Percentiles rank a stretch among this genome's conserved stretches.
These are phyloP conservation scores for Diprion similis DNA, from an alignment of 1,140 invertebrate genomes.

Conservation along the genomic window DNA sequence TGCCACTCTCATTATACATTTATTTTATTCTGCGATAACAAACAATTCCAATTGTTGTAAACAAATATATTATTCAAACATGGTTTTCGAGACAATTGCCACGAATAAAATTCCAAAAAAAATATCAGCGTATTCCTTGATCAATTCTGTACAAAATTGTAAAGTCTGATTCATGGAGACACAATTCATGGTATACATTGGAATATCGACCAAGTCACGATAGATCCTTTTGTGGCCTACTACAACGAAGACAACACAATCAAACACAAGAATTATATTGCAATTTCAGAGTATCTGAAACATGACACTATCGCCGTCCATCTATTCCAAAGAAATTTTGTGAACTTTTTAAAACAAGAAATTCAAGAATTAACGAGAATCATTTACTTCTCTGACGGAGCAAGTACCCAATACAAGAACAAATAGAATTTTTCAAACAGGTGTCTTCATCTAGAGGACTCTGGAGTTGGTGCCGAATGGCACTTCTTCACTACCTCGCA, in stretches of 20 bases:
- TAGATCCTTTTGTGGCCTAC: conserved; percentile 36
- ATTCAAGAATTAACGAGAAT: conserved; percentile 23
- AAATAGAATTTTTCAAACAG: no score
- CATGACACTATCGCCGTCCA: conserved; percentile 26
- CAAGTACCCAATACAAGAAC: conserved; percentile 25
- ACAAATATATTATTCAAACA: no score
- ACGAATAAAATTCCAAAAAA: no score
- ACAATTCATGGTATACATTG: conserved; percentile 44
- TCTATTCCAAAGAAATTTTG: conserved; percentile 22
- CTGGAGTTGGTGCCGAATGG: conserved; percentile 34
- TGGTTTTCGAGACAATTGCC: no score
- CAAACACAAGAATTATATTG: conserved; percentile 10
- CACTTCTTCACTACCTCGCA: conserved; percentile 40
- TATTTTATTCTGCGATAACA: no score
- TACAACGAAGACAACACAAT: conserved; percentile 23
- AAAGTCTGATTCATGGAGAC: no score
- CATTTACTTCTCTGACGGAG: conserved; percentile 27
- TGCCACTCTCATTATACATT: no score
- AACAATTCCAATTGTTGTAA: no score
- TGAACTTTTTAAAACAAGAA: no score
- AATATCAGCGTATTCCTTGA: no score
- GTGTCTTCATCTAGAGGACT: no score
- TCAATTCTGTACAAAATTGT: no score
- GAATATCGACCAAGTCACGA: conserved; percentile 40
- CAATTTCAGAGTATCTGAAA: conserved; percentile 27